Evolutionary conservation across 2,797 vertebrate genomes (phyloP).

Genomic region (Tokudaia tokunoshimensis): DNA sequence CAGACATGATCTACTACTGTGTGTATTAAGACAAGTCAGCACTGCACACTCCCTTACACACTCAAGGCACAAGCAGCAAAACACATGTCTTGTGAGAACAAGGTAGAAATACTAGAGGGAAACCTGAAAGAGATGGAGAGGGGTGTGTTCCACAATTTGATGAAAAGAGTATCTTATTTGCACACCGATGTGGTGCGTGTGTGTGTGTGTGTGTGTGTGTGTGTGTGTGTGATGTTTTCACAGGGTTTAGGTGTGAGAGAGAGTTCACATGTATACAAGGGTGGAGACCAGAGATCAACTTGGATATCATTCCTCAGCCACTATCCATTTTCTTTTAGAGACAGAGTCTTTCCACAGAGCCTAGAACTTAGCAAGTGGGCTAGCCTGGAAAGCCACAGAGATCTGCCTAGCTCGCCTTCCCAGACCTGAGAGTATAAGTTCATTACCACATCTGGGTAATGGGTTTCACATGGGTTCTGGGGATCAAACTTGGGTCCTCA

Average conservation of each 20-base stretch:
- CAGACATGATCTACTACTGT: background rate
- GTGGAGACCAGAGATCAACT: background rate
- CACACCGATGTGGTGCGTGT: background rate
- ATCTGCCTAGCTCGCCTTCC: background rate
- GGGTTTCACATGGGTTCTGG: background rate
- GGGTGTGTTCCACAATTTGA: too few species aligned
- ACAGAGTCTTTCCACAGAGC: background rate
- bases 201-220: background rate
- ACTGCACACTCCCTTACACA: too few species aligned
- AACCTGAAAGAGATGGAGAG: background rate
- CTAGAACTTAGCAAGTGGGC: background rate
- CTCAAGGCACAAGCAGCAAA: background rate
- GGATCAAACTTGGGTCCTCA: background rate
- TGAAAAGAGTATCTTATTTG: background rate
- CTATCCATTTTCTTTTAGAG: background rate
- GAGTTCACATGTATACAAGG: background rate
- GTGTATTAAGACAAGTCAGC: background rate
- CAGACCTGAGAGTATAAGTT: background rate
- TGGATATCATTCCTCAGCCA: background rate
- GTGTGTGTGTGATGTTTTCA: background rate
- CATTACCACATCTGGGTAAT: too few species aligned
- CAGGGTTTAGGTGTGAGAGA: background rate
- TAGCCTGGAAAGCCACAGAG: background rate
- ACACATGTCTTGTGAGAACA: fast-evolving
- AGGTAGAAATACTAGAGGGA: background rate